Base-by-base conservation (phyloP, 2,113 vertebrate species). In the Taxidea taxus region DNA sequence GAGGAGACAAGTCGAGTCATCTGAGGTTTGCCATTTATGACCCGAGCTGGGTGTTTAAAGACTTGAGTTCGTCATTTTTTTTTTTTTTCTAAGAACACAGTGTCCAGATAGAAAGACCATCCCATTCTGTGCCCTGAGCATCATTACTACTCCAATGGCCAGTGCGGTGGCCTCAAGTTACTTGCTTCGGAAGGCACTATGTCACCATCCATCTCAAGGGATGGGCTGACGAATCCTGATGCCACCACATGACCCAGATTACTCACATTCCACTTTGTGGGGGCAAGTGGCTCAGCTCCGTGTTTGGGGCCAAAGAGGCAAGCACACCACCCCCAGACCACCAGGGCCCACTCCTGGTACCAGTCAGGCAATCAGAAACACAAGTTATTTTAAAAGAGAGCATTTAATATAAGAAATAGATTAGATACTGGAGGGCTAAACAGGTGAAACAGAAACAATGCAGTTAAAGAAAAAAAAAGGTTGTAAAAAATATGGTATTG, bases 61-160 rank as follows among this genome's bases (percentile, higher is more conserved):
- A 10, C 37, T 13, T 8, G 4, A 54, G 47, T 25, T 44, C 14
- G 42, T 27, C 13, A 1, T 27, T 49, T 37, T 77, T 58, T 21
- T 58, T 21, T 7, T 2, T 54, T 18, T 6, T 1, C 23, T 9
- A 7, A 3, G 16, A 72, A 44, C 18, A 25, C 0, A 6, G 16
- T 7, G 2, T 4, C 39, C 42, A 42, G 49, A 12, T 7, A 37
- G 56, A 82, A 34, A 23, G 0, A n/a, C 20, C 42, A 39, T 3
- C n/a, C 7, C 39, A 1, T 7, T 3, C 31, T 49, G 6, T 4
- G 4, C 29, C 15, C n/a, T 6, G 0, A 1, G 54, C 12, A 4
- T 21, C 37, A 56, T 13, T 7, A 7, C 56, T 4, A 20, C 2
- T 14, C 3, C 13, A 51, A 14, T 0, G 12, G 25, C 39, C 54